These are phyloP conservation scores for Turritopsis rubra DNA, from an alignment of 30 jellyfish, hydroid and myxozoan species.

Conservation along the genomic window DNA sequence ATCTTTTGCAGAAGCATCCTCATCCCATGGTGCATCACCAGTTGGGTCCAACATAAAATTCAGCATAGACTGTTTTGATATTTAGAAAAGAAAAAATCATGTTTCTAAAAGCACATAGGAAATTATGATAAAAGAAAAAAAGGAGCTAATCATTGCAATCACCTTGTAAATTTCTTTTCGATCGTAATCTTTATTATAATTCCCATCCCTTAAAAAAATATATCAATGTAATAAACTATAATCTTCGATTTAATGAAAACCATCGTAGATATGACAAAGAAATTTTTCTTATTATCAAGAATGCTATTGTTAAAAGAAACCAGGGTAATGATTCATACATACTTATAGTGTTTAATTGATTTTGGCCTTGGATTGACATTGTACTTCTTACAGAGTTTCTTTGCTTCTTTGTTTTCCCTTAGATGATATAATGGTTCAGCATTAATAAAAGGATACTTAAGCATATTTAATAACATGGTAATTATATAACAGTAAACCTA, in stretches of 20 bases:
- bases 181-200: constrained; percentile 76
- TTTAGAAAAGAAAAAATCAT: too few species aligned
- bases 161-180: constrained; percentile 81
- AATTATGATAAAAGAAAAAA: too few species aligned
- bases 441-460: too few species aligned
- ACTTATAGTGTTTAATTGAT: constrained; percentile 81
- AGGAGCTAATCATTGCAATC: neutral
- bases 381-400: constrained; percentile 78
- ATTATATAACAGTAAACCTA: constrained; percentile 17
- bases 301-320: neutral
- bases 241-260: too few species aligned
- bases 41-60: constrained; percentile 90
- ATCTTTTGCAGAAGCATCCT: constrained; percentile 82
- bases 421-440: neutral
- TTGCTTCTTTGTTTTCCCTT: constrained; percentile 82
- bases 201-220: constrained; percentile 70
- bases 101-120: too few species aligned
- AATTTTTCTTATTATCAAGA: too few species aligned
- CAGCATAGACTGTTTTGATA: constrained; percentile 56
- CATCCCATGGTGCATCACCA: constrained; percentile 99
- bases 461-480: too few species aligned
- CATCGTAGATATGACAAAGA: too few species aligned
- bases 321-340: constrained; percentile 29
- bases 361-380: constrained; percentile 70
- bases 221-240: too few species aligned